Evolutionary conservation across 92 coral and sea anemone species (phyloP).

Genomic region (Zoanthus gigantus): DNA sequence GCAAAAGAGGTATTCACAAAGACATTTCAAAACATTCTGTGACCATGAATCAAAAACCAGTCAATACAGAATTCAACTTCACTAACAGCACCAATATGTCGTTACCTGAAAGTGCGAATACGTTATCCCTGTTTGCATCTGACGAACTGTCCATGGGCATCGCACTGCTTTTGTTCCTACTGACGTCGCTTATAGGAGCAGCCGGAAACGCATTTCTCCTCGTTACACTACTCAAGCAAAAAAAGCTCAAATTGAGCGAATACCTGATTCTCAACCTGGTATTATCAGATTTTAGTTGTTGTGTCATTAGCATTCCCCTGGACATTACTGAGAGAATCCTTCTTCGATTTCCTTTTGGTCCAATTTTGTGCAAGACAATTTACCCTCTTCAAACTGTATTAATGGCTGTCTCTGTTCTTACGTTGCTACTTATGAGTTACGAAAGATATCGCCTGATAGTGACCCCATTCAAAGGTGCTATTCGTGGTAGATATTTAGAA

Average conservation of each 20-base stretch:
- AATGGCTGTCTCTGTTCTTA: conserved; percentile 67
- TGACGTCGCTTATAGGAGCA: conserved; percentile 19
- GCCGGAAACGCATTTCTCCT: conserved; percentile 26
- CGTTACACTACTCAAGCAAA: conserved; percentile 11
- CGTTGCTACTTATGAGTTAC: conserved; percentile 75
- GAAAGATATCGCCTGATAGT: conserved; percentile 77
- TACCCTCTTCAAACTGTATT: conserved; percentile 81
- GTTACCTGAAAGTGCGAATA: not conserved
- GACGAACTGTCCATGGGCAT: conserved; percentile 17
- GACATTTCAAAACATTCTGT: not conserved
- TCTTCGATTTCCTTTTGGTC: conserved; percentile 69
- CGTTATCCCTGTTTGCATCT: not conserved
- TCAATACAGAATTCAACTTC: not conserved
- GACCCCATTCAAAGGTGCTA: conserved; percentile 70
- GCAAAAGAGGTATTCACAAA: not conserved
- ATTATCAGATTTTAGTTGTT: conserved; percentile 41
- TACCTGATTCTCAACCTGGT: conserved; percentile 56
- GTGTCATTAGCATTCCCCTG: conserved; percentile 70
- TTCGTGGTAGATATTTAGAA: conserved; percentile 49
- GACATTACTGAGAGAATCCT: conserved; percentile 70
- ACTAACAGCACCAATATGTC: conserved; percentile 8
- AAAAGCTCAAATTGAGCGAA: conserved; percentile 3
- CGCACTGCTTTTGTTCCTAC: not conserved
- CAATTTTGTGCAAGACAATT: conserved; percentile 64
- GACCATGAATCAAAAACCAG: not conserved